Percentiles rank a stretch among this genome's conserved stretches.
These are phyloP conservation scores for Pseudobourletiella spinata DNA, from an alignment of 1,140 invertebrate genomes.

Conservation along the genomic window DNA sequence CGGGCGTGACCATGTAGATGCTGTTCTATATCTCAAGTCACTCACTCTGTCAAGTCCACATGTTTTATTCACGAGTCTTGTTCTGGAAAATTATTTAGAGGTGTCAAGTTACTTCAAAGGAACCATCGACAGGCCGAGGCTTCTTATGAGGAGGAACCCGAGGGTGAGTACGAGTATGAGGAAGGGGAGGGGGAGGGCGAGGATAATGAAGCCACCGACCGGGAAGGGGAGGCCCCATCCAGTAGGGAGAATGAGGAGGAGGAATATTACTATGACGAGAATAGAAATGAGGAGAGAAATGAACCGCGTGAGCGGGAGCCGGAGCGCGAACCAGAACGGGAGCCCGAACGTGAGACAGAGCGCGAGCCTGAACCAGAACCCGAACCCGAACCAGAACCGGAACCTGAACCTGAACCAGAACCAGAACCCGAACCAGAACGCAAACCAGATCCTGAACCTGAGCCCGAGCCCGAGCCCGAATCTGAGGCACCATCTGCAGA, in stretches of 20 bases:
- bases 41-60: neutral
- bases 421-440: neutral
- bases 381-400: neutral
- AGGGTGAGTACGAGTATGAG: constrained; percentile 34
- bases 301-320: neutral
- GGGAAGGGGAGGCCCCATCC: neutral
- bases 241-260: constrained; percentile 1
- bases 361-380: neutral
- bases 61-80: neutral
- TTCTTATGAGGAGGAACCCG: constrained; percentile 30
- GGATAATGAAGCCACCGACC: neutral
- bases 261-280: constrained; percentile 14
- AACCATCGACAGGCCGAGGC: constrained; percentile 26
- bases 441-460: constrained; percentile 4
- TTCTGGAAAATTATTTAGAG: neutral
- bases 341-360: constrained; percentile 2
- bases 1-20: neutral
- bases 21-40: neutral
- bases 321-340: neutral
- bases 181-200: constrained; percentile 10
- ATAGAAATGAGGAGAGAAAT: constrained; percentile 1
- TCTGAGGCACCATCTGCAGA: neutral
- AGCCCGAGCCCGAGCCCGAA: neutral
- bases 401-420: neutral
- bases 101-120: constrained; percentile 1